A percentile compares a stretch with the other conserved stretches of the same genome.
phyloP scores from a whole-genome alignment of 1,140 invertebrate genomes.

The Cherax destructor region DNA sequence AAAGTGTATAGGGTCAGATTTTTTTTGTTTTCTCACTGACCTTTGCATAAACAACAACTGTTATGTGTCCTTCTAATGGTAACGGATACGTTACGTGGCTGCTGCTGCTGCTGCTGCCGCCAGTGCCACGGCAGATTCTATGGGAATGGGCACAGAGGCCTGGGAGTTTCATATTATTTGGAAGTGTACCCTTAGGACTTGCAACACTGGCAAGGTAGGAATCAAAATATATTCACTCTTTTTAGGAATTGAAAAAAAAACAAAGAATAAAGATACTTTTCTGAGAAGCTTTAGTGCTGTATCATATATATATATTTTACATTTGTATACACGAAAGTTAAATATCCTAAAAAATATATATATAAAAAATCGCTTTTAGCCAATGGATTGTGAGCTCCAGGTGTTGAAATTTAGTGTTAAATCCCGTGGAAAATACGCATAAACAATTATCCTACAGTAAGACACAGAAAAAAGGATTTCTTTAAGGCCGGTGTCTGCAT shows the following conservation, averaged over 20 bases:
- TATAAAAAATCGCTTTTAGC: constrained; percentile 35
- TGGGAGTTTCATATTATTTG: neutral
- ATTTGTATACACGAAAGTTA: constrained; percentile 60
- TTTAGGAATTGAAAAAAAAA: constrained; percentile 46
- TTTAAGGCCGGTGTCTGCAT: neutral
- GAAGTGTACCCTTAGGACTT: neutral
- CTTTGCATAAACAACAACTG: constrained; percentile 23
- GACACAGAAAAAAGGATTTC: neutral
- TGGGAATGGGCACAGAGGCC: neutral
- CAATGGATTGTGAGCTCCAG: constrained; percentile 54
- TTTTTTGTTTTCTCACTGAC: constrained; percentile 14
- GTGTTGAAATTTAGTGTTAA: constrained; percentile 60
- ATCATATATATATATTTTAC: constrained; percentile 64
- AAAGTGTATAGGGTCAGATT: constrained; percentile 31
- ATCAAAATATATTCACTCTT: constrained; percentile 61
- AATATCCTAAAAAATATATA: neutral
- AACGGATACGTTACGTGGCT: neutral
- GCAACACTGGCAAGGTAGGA: constrained; percentile 18
- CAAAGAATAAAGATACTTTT: constrained; percentile 54
- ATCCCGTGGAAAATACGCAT: constrained; percentile 31
- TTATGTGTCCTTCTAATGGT: constrained; percentile 55
- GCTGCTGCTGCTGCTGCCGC: neutral
- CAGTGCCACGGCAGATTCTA: neutral
- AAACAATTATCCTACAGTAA: neutral
- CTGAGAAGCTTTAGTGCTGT: constrained; percentile 59